Conservation (phyloP, 1,140 invertebrate species). For the Drosophila chauvacae region DNA sequence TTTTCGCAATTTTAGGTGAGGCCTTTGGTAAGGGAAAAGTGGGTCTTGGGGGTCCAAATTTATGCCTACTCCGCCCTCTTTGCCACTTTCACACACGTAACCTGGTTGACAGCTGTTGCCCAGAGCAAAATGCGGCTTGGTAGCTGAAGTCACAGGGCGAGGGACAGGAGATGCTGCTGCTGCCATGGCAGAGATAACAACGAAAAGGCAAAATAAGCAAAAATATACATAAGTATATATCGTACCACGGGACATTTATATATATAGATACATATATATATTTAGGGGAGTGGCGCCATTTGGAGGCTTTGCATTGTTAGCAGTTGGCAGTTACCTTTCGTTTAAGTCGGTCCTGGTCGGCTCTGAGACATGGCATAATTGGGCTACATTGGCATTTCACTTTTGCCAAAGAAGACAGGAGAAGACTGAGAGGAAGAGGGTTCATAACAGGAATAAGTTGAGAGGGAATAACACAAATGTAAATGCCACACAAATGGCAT, state of each 20-base stretch:
- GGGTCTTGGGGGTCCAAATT: conserved; percentile 42
- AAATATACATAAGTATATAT: conserved; percentile 48
- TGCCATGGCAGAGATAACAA: conserved; percentile 65
- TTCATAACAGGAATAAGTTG: conserved; percentile 20
- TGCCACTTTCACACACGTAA: conserved; percentile 65
- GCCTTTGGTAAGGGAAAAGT: not conserved
- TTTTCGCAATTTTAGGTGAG: conserved; percentile 28
- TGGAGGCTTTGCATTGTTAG: conserved; percentile 73
- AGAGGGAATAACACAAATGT: conserved; percentile 50
- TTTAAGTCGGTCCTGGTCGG: conserved; percentile 19
- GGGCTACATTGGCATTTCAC: conserved; percentile 79
- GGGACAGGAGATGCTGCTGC: conserved; percentile 29
- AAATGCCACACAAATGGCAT: conserved; percentile 68
- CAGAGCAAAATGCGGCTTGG: conserved; percentile 32
- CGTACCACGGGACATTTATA: conserved; percentile 4
- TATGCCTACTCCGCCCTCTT: conserved; percentile 44
- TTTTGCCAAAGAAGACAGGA: conserved; percentile 45
- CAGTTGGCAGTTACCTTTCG: conserved; percentile 75
- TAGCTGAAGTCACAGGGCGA: not conserved
- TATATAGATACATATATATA: conserved; percentile 26
- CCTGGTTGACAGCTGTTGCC: conserved; percentile 79
- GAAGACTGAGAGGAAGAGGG: not conserved
- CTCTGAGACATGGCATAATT: conserved; percentile 61
- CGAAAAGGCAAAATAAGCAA: conserved; percentile 71
- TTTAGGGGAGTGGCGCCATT: conserved; percentile 54